These are phyloP conservation scores for Heliconius nattereri DNA, from an alignment of 1,140 invertebrate species.

Conservation along the genomic window DNA sequence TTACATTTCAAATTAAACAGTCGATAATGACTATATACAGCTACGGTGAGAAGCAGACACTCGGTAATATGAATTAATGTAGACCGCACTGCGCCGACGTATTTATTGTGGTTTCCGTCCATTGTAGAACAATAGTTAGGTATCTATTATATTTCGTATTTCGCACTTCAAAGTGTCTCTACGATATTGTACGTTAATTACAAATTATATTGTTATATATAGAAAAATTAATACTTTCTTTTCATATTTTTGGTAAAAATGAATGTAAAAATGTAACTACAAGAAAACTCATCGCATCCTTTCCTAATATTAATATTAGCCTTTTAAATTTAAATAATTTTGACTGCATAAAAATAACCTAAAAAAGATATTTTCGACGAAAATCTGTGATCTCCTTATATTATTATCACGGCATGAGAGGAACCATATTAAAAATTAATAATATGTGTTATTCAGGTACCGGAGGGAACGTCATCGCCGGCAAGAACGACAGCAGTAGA, in stretches of 20 bases:
- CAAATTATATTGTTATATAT: no score
- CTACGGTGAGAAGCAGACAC: not conserved
- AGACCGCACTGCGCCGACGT: constrained; percentile 1
- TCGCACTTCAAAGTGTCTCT: not conserved
- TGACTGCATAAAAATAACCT: no score
- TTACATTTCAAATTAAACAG: not conserved
- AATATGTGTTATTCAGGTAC: constrained; percentile 51
- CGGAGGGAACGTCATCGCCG: constrained; percentile 58
- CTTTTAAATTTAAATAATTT: no score
- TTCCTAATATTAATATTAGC: no score
- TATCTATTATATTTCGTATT: not conserved
- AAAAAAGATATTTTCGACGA: no score
- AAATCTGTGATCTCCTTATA: no score
- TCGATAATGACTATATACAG: not conserved
- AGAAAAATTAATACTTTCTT: no score
- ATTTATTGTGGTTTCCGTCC: not conserved
- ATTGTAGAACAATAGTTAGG: not conserved
- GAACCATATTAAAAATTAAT: not conserved
- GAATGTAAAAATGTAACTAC: no score
- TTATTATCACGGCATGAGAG: no score
- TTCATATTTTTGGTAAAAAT: no score
- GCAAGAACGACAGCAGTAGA: constrained; percentile 64
- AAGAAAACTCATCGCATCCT: no score
- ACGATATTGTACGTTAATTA: not conserved
- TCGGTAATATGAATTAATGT: constrained; percentile 2